Evolutionary conservation across 2,888 invertebrate genomes (phyloP).

Genomic region (Cantharis nigra): DNA sequence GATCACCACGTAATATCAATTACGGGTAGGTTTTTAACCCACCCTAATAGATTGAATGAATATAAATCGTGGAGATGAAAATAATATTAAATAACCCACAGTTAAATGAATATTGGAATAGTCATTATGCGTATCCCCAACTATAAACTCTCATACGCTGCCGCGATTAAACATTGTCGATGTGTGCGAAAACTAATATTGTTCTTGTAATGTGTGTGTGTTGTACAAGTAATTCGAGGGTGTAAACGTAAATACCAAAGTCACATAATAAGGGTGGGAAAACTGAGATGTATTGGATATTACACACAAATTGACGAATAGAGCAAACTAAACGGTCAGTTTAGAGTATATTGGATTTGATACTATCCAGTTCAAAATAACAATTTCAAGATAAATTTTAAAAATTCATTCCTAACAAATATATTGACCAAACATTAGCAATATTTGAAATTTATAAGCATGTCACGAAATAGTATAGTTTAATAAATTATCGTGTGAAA

Average conservation of each 20-base stretch:
- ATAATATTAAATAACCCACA: not conserved
- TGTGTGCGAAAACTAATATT: constrained; percentile 30
- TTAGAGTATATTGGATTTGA: not conserved
- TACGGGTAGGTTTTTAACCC: not conserved
- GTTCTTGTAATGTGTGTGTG: constrained; percentile 32
- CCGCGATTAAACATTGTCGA: constrained; percentile 31
- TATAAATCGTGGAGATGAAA: not conserved
- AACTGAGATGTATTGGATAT: constrained; percentile 15
- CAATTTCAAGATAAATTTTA: not conserved
- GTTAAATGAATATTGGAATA: not conserved
- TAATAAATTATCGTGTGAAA: constrained; percentile 28
- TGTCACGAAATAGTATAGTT: constrained; percentile 24
- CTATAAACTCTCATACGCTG: constrained; percentile 6
- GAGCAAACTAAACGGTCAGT: not conserved
- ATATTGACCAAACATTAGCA: constrained; percentile 27
- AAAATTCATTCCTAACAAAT: not conserved
- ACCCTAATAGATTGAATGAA: not conserved
- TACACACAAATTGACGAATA: not conserved
- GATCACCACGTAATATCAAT: not conserved
- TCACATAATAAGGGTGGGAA: constrained; percentile 38
- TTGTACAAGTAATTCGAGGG: constrained; percentile 32
- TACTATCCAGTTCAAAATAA: not conserved
- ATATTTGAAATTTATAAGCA: constrained; percentile 9
- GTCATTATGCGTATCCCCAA: constrained; percentile 19
- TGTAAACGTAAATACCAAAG: constrained; percentile 33